Evolutionary conservation across 2,113 vertebrate species (phyloP).

Genomic region (Cettia cetti): DNA sequence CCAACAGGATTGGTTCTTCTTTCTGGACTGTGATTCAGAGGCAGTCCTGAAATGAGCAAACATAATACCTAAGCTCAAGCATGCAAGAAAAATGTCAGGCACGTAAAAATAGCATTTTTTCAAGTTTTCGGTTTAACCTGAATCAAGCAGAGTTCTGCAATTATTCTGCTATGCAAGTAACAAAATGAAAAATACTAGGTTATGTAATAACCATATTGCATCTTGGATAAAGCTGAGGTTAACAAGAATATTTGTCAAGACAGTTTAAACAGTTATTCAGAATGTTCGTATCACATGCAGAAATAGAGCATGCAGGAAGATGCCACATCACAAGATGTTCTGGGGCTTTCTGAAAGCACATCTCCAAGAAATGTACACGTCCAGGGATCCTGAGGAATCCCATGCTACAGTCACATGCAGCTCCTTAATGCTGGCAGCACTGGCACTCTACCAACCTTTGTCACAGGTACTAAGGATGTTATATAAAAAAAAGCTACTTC

Average conservation of each 20-base stretch:
- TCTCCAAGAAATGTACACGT: neutral
- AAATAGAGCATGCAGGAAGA: neutral
- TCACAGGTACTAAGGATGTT: no score
- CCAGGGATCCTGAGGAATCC: neutral
- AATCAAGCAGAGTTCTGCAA: neutral
- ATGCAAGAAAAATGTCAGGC: neutral
- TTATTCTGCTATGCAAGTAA: neutral
- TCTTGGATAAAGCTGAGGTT: neutral
- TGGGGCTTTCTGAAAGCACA: neutral
- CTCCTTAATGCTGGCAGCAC: neutral
- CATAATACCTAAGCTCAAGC: neutral
- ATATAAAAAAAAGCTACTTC: neutral
- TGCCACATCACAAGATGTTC: neutral
- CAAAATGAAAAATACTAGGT: neutral
- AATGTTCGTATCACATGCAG: neutral
- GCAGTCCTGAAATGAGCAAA: slow-evolving; percentile 19
- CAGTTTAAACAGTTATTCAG: neutral
- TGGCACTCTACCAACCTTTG: neutral
- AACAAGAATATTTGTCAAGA: neutral
- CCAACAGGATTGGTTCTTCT: neutral
- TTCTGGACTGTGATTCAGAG: neutral
- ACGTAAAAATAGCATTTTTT: neutral
- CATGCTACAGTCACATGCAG: accelerated
- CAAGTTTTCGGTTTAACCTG: neutral
- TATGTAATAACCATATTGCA: neutral